A percentile compares a stretch with the other conserved stretches of the same genome.
These are phyloP conservation scores for Daboia siamensis DNA, from an alignment of 2,113 vertebrate genomes.

Conservation along the genomic window DNA sequence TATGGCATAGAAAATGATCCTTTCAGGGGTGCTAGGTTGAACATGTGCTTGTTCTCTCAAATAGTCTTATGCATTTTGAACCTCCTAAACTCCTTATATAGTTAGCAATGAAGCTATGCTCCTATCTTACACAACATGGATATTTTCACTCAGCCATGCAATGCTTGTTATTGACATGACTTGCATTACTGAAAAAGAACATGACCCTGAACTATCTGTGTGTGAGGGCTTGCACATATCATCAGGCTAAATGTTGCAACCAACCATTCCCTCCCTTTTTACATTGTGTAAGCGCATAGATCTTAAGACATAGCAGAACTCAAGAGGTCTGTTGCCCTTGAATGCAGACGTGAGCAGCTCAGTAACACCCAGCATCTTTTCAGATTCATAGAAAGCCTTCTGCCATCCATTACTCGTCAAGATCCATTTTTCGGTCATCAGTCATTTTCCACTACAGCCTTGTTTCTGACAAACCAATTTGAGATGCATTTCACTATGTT, in stretches of 20 bases:
- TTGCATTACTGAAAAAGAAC: neutral
- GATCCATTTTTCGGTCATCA: neutral
- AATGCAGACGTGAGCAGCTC: neutral
- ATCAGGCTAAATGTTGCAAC: neutral
- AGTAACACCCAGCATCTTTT: neutral
- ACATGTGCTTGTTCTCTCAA: neutral
- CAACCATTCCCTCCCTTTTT: neutral
- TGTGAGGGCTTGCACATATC: neutral
- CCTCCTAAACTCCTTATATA: neutral
- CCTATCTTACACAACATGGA: neutral
- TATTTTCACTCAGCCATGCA: neutral
- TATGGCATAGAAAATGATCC: constrained; percentile 4
- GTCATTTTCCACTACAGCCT: neutral
- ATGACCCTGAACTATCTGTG: neutral
- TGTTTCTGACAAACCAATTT: neutral
- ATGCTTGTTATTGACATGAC: neutral
- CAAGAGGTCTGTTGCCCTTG: neutral
- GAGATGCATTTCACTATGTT: neutral
- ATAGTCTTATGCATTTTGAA: neutral
- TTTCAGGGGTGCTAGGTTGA: neutral
- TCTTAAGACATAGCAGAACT: neutral
- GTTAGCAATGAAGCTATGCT: neutral
- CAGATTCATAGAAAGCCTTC: neutral
- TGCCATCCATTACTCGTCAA: neutral
- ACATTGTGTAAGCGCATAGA: neutral